Evolutionary conservation across 1,140 invertebrate species (phyloP).

Genomic region (Drosophila gunungcola): DNA sequence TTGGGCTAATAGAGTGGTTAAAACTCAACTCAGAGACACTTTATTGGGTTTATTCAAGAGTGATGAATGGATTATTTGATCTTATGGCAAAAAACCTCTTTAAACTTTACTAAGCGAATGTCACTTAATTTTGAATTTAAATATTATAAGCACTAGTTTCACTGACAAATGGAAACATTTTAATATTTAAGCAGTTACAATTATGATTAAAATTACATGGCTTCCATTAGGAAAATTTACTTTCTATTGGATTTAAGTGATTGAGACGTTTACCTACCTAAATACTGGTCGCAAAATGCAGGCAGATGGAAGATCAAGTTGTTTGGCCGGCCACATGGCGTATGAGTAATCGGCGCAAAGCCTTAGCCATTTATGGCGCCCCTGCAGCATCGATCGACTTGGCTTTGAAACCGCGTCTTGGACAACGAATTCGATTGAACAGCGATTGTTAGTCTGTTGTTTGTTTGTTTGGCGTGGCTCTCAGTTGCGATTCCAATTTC

Average conservation of each 20-base stretch:
- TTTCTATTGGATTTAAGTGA: too few relatives aligned
- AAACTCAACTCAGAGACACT: slow-evolving; percentile 21
- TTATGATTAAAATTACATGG: too few relatives aligned
- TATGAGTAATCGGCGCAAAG: slow-evolving; percentile 45
- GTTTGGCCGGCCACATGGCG: slow-evolving; percentile 38
- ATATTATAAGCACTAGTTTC: too few relatives aligned
- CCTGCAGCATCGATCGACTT: slow-evolving; percentile 44
- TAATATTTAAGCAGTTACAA: background rate
- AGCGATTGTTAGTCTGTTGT: slow-evolving; percentile 11
- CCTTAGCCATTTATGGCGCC: slow-evolving; percentile 49
- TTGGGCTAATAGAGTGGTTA: slow-evolving; percentile 35
- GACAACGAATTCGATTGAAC: slow-evolving; percentile 30
- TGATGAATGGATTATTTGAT: slow-evolving; percentile 31
- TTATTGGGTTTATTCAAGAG: slow-evolving; percentile 16
- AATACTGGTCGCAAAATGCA: slow-evolving; percentile 1
- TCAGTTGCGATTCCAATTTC: slow-evolving; percentile 16
- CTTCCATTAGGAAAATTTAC: too few relatives aligned
- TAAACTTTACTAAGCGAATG: background rate
- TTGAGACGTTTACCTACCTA: background rate
- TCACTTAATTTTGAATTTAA: background rate
- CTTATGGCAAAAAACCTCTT: background rate
- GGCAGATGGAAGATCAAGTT: slow-evolving; percentile 28
- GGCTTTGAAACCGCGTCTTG: slow-evolving; percentile 12
- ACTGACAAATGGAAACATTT: background rate
- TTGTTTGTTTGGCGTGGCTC: slow-evolving; percentile 3